Evolutionary conservation across 1,140 invertebrate species (phyloP).

Genomic region (Philopotamus ludificatus): DNA sequence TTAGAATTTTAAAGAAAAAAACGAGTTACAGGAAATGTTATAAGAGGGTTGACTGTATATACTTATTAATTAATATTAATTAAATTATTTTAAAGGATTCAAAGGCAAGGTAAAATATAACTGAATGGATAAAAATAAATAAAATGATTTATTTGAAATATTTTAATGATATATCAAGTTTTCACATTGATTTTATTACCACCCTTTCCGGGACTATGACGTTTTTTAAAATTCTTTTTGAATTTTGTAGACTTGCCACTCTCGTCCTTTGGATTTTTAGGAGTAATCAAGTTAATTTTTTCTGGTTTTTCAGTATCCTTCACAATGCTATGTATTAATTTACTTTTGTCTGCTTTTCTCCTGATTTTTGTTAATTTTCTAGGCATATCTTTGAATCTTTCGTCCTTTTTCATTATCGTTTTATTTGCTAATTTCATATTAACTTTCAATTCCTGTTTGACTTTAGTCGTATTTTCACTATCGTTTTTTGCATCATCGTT

Average conservation of each 20-base stretch:
- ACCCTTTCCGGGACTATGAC: background rate
- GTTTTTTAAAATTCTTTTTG: slow-evolving; percentile 15
- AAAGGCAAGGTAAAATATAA: too few relatives aligned
- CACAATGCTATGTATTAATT: background rate
- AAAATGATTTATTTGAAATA: too few relatives aligned
- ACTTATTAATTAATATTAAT: too few relatives aligned
- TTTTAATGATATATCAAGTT: too few relatives aligned
- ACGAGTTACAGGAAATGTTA: too few relatives aligned
- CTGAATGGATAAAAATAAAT: too few relatives aligned
- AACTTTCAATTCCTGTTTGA: slow-evolving; percentile 44
- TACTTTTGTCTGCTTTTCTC: slow-evolving; percentile 48
- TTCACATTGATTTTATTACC: background rate
- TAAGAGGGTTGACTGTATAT: too few relatives aligned
- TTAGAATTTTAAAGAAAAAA: too few relatives aligned
- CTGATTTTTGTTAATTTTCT: slow-evolving; percentile 56
- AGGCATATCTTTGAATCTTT: slow-evolving; percentile 55
- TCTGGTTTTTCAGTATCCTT: background rate
- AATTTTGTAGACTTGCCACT: background rate
- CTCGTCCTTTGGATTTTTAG: background rate
- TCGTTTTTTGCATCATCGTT: slow-evolving; percentile 39
- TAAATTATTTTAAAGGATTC: too few relatives aligned
- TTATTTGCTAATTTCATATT: slow-evolving; percentile 52
- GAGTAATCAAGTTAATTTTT: slow-evolving; percentile 15
- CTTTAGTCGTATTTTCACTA: slow-evolving; percentile 43
- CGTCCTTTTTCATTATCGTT: slow-evolving; percentile 52